Evolutionary conservation across 2,888 invertebrate species (phyloP).

Genomic region (Vesta saturnalis): DNA sequence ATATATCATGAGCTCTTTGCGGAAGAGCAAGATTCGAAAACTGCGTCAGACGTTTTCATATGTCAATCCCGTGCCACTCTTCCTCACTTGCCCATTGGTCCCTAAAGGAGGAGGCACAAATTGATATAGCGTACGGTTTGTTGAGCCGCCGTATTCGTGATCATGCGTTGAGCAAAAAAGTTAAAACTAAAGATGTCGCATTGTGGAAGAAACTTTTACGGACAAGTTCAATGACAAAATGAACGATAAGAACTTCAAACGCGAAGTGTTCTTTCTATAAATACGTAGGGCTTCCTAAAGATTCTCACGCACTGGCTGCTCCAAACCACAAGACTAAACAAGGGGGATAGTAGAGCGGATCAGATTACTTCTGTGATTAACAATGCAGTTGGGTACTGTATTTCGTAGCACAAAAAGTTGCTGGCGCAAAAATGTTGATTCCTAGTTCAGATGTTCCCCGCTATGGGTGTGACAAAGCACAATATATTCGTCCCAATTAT

Average conservation of each 20-base stretch:
- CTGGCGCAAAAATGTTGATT: too few relatives aligned
- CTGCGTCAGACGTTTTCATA: neutral
- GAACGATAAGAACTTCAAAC: neutral
- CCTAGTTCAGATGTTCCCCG: too few relatives aligned
- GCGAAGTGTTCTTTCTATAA: neutral
- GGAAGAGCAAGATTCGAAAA: neutral
- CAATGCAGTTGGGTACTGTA: too few relatives aligned
- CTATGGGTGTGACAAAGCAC: too few relatives aligned
- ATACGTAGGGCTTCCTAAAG: neutral
- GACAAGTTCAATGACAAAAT: neutral
- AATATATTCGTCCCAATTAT: too few relatives aligned
- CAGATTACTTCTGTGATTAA: neutral
- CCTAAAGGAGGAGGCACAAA: neutral
- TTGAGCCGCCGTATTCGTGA: neutral
- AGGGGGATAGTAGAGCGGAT: neutral
- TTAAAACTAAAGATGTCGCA: neutral
- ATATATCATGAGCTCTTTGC: neutral
- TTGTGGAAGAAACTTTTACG: neutral
- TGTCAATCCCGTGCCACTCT: neutral
- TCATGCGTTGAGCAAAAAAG: neutral
- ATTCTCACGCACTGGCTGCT: neutral
- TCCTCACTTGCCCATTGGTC: neutral
- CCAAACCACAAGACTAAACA: neutral
- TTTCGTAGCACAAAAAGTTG: too few relatives aligned
- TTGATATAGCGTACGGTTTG: neutral